Conservation (phyloP, 2,797 vertebrate species). For the Knipowitschia caucasica region DNA sequence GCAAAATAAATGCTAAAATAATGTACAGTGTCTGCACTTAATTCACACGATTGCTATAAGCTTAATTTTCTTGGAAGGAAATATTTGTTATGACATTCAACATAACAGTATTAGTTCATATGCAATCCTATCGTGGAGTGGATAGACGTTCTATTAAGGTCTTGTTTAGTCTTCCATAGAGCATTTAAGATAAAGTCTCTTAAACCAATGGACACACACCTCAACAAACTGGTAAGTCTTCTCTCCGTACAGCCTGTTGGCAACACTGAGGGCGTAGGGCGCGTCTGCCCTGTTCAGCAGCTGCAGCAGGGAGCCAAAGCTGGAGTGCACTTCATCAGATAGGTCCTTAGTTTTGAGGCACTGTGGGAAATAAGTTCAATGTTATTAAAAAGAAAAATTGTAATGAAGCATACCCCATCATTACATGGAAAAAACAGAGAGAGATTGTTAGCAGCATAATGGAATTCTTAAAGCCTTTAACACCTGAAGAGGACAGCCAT, state of each 20-base stretch:
- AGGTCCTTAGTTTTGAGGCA: background rate
- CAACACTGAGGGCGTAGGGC: slow-evolving; percentile 24
- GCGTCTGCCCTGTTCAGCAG: background rate
- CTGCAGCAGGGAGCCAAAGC: background rate
- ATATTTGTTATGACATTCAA: no score
- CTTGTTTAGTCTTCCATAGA: background rate
- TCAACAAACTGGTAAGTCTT: slow-evolving; percentile 69
- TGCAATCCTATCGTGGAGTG: no score
- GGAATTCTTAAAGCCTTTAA: background rate
- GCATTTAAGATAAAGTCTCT: background rate
- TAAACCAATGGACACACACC: slow-evolving; percentile 47
- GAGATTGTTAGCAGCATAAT: background rate
- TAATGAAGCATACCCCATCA: background rate
- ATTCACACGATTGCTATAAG: no score
- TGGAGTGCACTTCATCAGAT: background rate
- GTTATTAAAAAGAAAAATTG: background rate
- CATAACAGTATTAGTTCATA: no score
- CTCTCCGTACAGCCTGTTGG: slow-evolving; percentile 83
- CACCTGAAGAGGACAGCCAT: background rate
- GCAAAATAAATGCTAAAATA: no score
- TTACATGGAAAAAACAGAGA: background rate
- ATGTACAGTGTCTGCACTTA: no score
- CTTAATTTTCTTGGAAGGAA: no score
- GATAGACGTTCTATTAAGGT: no score
- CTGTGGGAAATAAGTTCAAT: slow-evolving; percentile 13